Evolutionary conservation across 2,888 invertebrate genomes (phyloP).

Genomic region (Pheosia gnoma): DNA sequence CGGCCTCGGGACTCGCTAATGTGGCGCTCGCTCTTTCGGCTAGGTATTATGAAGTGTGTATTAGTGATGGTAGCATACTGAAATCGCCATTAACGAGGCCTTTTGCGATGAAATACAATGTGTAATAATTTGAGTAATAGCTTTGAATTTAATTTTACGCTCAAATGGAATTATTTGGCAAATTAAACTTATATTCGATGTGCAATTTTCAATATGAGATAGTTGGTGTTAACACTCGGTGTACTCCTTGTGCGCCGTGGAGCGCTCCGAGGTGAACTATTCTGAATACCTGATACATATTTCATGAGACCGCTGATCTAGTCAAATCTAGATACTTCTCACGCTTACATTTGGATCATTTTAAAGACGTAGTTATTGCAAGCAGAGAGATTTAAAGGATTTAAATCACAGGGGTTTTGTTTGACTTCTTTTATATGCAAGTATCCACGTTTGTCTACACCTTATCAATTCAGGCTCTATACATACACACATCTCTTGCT

Average conservation of each 20-base stretch:
- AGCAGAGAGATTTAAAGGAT: background rate
- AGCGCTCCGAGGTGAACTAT: slow-evolving; percentile 42
- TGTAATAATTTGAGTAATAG: too few species aligned
- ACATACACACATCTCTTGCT: too few species aligned
- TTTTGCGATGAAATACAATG: background rate
- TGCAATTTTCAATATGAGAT: too few species aligned
- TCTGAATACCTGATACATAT: slow-evolving; percentile 68
- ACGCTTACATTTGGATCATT: slow-evolving; percentile 42
- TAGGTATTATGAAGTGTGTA: background rate
- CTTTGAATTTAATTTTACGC: too few species aligned
- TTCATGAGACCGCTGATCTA: slow-evolving; percentile 51
- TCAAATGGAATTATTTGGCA: too few species aligned
- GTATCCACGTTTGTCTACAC: too few species aligned
- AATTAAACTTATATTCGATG: too few species aligned
- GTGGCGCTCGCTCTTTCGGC: background rate
- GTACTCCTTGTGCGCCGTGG: slow-evolving; percentile 1
- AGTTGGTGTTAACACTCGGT: background rate
- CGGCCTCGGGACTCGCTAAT: background rate
- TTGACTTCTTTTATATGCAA: too few species aligned
- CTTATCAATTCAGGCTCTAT: too few species aligned
- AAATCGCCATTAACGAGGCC: background rate
- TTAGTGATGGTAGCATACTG: background rate
- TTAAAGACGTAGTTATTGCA: slow-evolving; percentile 35
- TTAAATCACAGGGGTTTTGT: background rate
- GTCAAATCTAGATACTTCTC: slow-evolving; percentile 36